These are phyloP conservation scores for Drosophila greeni DNA, from an alignment of 2,888 invertebrate species.

Conservation along the genomic window DNA sequence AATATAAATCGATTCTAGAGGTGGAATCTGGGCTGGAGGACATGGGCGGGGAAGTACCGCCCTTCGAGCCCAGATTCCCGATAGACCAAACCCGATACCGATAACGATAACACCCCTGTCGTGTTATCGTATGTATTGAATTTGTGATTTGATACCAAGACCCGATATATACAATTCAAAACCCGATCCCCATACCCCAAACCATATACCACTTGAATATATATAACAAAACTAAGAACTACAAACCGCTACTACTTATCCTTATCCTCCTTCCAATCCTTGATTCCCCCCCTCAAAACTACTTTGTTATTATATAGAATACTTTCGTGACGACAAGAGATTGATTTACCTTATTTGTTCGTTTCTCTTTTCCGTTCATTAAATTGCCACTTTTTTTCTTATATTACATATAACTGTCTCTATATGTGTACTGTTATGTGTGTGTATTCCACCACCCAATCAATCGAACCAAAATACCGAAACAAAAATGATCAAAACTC, in stretches of 20 bases:
- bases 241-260: conserved; percentile 18
- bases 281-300: neutral
- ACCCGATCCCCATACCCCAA: neutral
- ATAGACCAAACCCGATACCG: neutral
- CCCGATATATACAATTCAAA: neutral
- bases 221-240: conserved; percentile 5
- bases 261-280: neutral
- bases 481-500: conserved; percentile 46
- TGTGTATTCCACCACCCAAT: conserved; percentile 62
- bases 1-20: conserved; percentile 23
- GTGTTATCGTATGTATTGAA: conserved; percentile 11
- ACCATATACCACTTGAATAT: neutral
- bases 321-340: conserved; percentile 59
- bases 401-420: conserved; percentile 65
- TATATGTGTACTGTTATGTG: conserved; percentile 66
- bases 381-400: conserved; percentile 54
- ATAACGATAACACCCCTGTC: neutral
- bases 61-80: neutral
- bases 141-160: conserved; percentile 6
- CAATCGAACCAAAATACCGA: conserved; percentile 45
- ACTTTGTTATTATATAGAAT: conserved; percentile 39
- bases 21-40: conserved; percentile 2
- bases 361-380: conserved; percentile 63
- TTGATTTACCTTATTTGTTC: conserved; percentile 66
- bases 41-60: neutral